These are phyloP conservation scores for Cromileptes altivelis DNA, from an alignment of 2,113 vertebrate genomes.

Conservation along the genomic window DNA sequence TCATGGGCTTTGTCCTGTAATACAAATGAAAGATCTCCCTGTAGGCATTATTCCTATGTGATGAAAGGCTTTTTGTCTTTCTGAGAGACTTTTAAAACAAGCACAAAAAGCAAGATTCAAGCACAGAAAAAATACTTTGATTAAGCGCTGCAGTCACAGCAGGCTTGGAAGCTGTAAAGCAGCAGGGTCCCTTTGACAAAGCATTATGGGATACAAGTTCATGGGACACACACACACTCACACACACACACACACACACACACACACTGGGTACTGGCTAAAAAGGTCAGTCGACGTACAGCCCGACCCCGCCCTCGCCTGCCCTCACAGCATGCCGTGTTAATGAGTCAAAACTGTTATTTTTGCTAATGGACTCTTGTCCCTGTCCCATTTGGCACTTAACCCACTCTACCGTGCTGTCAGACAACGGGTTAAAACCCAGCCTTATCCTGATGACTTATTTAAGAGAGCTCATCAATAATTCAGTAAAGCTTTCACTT, in stretches of 20 bases:
- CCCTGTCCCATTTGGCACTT: conserved; percentile 52
- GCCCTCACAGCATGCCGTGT: conserved; percentile 59
- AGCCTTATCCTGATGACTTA: conserved; percentile 74
- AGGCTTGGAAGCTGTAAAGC: neutral
- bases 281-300: conserved; percentile 20
- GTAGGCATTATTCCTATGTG: neutral
- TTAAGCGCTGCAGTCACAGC: neutral
- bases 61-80: neutral
- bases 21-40: neutral
- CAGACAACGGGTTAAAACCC: conserved; percentile 71
- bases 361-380: conserved; percentile 70
- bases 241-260: conserved; percentile 2
- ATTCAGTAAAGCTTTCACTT: conserved; percentile 78
- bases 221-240: neutral
- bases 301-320: conserved; percentile 32
- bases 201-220: neutral
- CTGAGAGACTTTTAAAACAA: conserved; percentile 2
- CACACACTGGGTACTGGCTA: neutral
- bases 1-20: neutral
- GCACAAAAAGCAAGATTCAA: neutral
- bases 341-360: conserved; percentile 70
- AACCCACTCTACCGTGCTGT: conserved; percentile 48
- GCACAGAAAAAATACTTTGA: neutral
- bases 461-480: conserved; percentile 81
- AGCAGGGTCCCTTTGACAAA: neutral